These are phyloP conservation scores for Apeltes quadracus DNA, from an alignment of 2,113 vertebrate genomes.

Conservation along the genomic window DNA sequence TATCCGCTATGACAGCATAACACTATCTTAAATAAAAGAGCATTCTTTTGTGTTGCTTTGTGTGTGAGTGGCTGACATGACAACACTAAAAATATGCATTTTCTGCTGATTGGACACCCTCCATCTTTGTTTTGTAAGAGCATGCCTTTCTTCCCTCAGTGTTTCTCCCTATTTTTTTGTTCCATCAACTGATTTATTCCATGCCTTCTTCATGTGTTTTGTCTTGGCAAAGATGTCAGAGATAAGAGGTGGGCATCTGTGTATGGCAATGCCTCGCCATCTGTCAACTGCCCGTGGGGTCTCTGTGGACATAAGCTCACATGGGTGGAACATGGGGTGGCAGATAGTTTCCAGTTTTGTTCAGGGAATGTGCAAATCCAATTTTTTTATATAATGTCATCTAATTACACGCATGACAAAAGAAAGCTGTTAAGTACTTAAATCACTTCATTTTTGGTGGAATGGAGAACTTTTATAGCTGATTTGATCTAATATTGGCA, in stretches of 20 bases:
- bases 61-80: neutral
- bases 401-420: neutral
- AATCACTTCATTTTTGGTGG: neutral
- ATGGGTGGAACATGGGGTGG: slow-evolving; percentile 65
- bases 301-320: slow-evolving; percentile 75
- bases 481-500: neutral
- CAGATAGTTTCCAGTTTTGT: slow-evolving; percentile 40
- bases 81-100: neutral
- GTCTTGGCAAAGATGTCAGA: slow-evolving; percentile 68
- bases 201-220: slow-evolving; percentile 63
- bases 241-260: slow-evolving; percentile 78
- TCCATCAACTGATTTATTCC: slow-evolving; percentile 41
- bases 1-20: neutral
- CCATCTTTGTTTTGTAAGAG: neutral
- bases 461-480: neutral
- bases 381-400: neutral
- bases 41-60: neutral
- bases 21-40: slow-evolving; percentile 11
- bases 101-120: slow-evolving; percentile 25
- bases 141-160: neutral
- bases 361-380: slow-evolving; percentile 17
- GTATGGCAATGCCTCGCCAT: slow-evolving; percentile 71
- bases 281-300: slow-evolving; percentile 75
- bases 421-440: neutral
- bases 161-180: slow-evolving; percentile 25